Conservation (phyloP, 2,797 vertebrate genomes). For the Scolopax bukidnonensis region DNA sequence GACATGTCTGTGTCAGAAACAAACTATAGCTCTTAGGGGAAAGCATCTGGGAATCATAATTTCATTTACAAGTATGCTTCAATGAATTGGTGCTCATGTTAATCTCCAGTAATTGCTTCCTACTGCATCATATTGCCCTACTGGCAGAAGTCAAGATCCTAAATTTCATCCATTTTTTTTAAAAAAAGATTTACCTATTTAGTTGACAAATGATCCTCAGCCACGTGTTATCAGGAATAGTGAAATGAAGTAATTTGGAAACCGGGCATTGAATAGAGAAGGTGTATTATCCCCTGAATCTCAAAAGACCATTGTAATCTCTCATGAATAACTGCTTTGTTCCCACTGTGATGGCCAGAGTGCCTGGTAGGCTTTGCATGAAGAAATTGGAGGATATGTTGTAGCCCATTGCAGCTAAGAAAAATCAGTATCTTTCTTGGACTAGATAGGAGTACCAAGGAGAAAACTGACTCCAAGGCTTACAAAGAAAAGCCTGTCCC, state of each 20-base stretch:
- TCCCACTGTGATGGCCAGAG: not conserved
- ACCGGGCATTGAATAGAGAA: not conserved
- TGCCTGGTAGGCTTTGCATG: not conserved
- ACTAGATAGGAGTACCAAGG: not conserved
- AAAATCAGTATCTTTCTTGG: not conserved
- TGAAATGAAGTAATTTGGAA: not conserved
- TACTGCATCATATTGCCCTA: not conserved
- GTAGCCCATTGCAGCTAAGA: not conserved
- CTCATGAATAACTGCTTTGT: not conserved
- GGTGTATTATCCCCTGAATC: not conserved
- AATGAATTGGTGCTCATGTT: not conserved
- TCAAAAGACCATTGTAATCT: not conserved
- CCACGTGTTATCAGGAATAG: not conserved
- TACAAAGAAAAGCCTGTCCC: not conserved
- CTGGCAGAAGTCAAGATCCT: not conserved
- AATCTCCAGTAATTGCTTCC: not conserved
- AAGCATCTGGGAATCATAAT: not conserved
- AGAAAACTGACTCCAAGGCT: not conserved
- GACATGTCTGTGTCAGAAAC: not conserved
- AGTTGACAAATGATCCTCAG: not conserved
- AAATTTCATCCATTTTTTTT: not conserved
- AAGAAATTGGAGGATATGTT: not conserved
- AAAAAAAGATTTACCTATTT: not conserved
- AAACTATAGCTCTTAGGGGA: not conserved
- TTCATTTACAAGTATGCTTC: not conserved